Percentiles rank a stretch among this genome's conserved stretches.
phyloP scores from a whole-genome alignment of 2,888 invertebrate genomes.

The Leptothorax acervorum region DNA sequence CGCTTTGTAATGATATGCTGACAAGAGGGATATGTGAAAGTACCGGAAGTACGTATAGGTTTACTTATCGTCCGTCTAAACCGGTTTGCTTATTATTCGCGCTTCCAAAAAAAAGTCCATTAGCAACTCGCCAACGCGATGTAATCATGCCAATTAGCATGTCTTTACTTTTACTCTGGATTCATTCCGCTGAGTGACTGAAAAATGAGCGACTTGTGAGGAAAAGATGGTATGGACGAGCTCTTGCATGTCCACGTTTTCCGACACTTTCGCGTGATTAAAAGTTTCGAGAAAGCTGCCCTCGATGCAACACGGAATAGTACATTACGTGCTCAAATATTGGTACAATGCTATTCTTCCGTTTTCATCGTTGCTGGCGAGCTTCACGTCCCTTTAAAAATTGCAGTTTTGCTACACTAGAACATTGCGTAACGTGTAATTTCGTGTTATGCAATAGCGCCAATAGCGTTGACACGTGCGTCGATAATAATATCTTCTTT shows the following conservation, averaged over 20 bases:
- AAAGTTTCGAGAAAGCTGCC: constrained; percentile 25
- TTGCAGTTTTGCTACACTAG: not conserved
- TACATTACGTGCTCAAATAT: constrained; percentile 16
- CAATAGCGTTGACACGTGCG: not conserved
- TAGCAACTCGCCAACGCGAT: constrained; percentile 32
- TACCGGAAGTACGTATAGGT: constrained; percentile 7
- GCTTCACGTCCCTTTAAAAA: not conserved
- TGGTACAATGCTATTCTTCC: not conserved
- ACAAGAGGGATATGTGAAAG: constrained; percentile 19
- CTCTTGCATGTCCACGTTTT: constrained; percentile 17
- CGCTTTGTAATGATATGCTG: constrained; percentile 6
- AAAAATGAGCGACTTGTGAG: constrained; percentile 1
- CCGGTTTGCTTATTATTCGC: constrained; percentile 42
- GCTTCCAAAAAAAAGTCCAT: constrained; percentile 19
- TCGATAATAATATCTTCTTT: not conserved
- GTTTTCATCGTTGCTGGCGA: not conserved
- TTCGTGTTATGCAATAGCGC: not conserved
- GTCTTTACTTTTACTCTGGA: constrained; percentile 29
- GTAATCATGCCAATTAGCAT: constrained; percentile 50
- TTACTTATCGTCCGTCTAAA: constrained; percentile 32
- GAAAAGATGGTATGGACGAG: not conserved
- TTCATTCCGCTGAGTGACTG: constrained; percentile 4
- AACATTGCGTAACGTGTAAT: not conserved
- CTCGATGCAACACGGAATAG: not conserved
- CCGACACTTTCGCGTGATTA: constrained; percentile 37